Conservation (phyloP, 2,888 invertebrate genomes). For the Hypomecis punctinalis region DNA sequence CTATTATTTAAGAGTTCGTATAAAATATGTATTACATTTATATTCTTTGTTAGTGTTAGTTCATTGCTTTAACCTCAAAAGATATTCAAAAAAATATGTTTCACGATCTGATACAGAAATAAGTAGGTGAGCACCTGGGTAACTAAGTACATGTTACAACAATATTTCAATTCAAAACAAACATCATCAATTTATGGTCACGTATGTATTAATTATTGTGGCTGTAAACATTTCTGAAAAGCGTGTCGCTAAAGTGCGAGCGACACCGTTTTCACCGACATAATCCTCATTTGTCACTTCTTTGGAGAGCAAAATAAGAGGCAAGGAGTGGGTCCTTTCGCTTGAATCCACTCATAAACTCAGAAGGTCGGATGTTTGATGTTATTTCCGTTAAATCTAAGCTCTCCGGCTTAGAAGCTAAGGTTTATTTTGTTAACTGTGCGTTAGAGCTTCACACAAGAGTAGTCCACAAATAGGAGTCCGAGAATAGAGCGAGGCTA, state of each 20-base stretch:
- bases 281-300: slow-evolving; percentile 77
- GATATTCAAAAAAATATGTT: not conserved
- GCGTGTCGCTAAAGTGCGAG: slow-evolving; percentile 47
- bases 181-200: slow-evolving; percentile 22
- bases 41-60: too few species aligned
- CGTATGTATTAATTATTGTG: slow-evolving; percentile 26
- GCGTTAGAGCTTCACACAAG: slow-evolving; percentile 67
- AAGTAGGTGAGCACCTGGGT: not conserved
- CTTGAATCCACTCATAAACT: slow-evolving; percentile 53
- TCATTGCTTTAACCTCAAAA: too few species aligned
- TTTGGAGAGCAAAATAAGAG: slow-evolving; percentile 76
- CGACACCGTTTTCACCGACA: slow-evolving; percentile 63
- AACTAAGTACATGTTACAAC: not conserved
- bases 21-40: too few species aligned
- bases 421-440: slow-evolving; percentile 63
- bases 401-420: slow-evolving; percentile 60
- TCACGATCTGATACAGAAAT: not conserved
- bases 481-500: slow-evolving; percentile 85
- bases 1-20: too few species aligned
- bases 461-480: slow-evolving; percentile 82
- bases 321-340: slow-evolving; percentile 79
- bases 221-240: slow-evolving; percentile 48
- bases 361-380: slow-evolving; percentile 59
- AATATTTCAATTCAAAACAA: slow-evolving; percentile 7
- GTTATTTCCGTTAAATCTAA: slow-evolving; percentile 51